Percentiles rank a stretch among this genome's conserved stretches.
Evolutionary conservation across 1,140 invertebrate species (phyloP).

Genomic region (Drosophila busckii): DNA sequence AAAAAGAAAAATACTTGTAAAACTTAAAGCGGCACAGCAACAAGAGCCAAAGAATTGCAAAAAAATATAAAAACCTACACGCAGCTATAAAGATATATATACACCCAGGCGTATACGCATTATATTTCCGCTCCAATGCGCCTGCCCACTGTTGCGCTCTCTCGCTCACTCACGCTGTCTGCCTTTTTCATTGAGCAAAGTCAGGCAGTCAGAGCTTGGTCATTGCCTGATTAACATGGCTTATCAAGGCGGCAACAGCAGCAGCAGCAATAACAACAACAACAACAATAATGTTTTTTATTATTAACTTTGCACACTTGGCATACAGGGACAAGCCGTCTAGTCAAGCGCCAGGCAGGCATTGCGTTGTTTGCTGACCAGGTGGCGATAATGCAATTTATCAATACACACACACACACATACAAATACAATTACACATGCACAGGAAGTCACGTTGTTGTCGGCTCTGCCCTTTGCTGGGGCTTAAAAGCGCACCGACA

Average conservation of each 20-base stretch:
- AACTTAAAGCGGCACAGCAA: conserved; percentile 12
- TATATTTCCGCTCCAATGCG: conserved; percentile 66
- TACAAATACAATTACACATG: conserved; percentile 9
- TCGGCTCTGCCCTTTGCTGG: conserved; percentile 42
- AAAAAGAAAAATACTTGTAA: conserved; percentile 1
- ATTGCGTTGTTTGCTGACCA: conserved; percentile 17
- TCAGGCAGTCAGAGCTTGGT: conserved; percentile 9
- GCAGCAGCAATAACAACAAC: too few species aligned
- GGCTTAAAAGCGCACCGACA: conserved; percentile 54
- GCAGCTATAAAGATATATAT: conserved; percentile 5
- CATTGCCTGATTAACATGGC: conserved; percentile 38
- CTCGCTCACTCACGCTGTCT: conserved; percentile 23
- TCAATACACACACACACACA: conserved; percentile 26
- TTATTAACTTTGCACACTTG: conserved; percentile 37
- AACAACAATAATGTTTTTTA: conserved; percentile 14
- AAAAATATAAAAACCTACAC: conserved; percentile 6
- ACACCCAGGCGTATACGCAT: conserved; percentile 39
- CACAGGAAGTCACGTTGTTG: conserved; percentile 66
- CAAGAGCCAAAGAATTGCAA: conserved; percentile 28
- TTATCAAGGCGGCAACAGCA: conserved; percentile 59
- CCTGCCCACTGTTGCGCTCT: conserved; percentile 32
- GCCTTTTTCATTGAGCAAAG: conserved; percentile 53
- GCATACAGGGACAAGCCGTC: conserved; percentile 39
- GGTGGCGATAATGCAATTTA: conserved; percentile 61
- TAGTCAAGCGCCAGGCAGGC: conserved; percentile 50